A percentile compares a stretch with the other conserved stretches of the same genome.
Conservation (phyloP, 2,797 vertebrate genomes). For the Pangasius macronema region DNA sequence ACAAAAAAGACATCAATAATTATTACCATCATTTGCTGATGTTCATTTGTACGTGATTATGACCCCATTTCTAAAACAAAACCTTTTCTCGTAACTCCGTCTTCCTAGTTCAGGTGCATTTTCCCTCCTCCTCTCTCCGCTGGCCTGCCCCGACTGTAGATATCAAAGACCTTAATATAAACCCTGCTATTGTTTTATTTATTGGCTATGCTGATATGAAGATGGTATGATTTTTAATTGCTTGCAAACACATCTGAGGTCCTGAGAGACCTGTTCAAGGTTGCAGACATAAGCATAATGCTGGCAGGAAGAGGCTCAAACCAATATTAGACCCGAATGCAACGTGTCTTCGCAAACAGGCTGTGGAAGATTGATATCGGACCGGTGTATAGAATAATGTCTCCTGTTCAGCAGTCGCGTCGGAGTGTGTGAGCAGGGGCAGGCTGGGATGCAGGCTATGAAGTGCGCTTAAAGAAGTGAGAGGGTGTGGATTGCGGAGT, state of each 20-base stretch:
- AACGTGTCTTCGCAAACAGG: conserved; percentile 60
- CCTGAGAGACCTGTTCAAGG: conserved; percentile 79
- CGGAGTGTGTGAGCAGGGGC: not conserved
- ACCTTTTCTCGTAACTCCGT: conserved; percentile 70
- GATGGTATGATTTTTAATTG: conserved; percentile 84
- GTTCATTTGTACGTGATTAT: conserved; percentile 63
- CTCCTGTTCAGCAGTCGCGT: conserved; percentile 32
- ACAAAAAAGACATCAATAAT: conserved; percentile 71
- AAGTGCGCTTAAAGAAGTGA: not conserved
- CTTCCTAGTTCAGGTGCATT: conserved; percentile 69
- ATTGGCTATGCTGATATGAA: conserved; percentile 81
- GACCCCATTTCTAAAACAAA: not conserved
- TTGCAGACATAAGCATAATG: conserved; percentile 85
- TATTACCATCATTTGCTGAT: conserved; percentile 74
- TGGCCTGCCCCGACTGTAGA: conserved; percentile 59
- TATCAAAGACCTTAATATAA: conserved; percentile 79
- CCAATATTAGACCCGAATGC: conserved; percentile 72
- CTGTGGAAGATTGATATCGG: conserved; percentile 68
- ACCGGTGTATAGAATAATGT: conserved; percentile 62
- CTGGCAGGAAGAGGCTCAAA: conserved; percentile 71
- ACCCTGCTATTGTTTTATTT: conserved; percentile 82
- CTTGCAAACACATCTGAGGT: conserved; percentile 78
- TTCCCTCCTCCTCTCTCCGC: conserved; percentile 56
- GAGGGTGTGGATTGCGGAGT: not conserved
- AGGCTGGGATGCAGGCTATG: not conserved